Evolutionary conservation across 2,888 invertebrate species (phyloP).

Genomic region (Carabus problematicus): DNA sequence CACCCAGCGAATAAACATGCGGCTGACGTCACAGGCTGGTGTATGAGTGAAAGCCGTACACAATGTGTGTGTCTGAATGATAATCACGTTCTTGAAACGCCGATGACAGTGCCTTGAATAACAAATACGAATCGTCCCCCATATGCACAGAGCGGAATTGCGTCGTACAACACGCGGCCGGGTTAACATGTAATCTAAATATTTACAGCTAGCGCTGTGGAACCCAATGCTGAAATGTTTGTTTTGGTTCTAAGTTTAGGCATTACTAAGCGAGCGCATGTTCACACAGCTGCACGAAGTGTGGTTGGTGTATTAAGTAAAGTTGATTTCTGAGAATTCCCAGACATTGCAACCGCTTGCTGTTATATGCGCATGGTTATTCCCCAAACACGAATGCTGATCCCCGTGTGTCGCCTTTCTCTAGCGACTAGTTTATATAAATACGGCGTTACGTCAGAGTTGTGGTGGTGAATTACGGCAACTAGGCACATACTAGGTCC

Average conservation of each 20-base stretch:
- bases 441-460: conserved; percentile 34
- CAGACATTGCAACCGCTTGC: too few species aligned
- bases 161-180: background rate
- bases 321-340: too few species aligned
- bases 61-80: conserved; percentile 10
- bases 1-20: background rate
- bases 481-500: too few species aligned
- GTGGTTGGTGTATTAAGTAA: too few species aligned
- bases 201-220: conserved; percentile 5
- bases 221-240: conserved; percentile 4
- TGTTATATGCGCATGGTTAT: too few species aligned
- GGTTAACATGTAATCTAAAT: conserved; percentile 5
- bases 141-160: background rate
- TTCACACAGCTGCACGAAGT: background rate
- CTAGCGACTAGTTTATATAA: conserved; percentile 18
- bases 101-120: background rate
- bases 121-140: conserved; percentile 3
- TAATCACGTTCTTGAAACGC: conserved; percentile 15
- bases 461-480: background rate
- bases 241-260: conserved; percentile 34
- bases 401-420: too few species aligned
- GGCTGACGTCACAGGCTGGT: conserved; percentile 8
- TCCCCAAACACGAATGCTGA: too few species aligned
- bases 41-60: conserved; percentile 13
- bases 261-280: conserved; percentile 20